Percentiles rank a stretch among this genome's conserved stretches.
Conservation (phyloP, 2,797 vertebrate species). For the Cirrhinus mrigala region DNA sequence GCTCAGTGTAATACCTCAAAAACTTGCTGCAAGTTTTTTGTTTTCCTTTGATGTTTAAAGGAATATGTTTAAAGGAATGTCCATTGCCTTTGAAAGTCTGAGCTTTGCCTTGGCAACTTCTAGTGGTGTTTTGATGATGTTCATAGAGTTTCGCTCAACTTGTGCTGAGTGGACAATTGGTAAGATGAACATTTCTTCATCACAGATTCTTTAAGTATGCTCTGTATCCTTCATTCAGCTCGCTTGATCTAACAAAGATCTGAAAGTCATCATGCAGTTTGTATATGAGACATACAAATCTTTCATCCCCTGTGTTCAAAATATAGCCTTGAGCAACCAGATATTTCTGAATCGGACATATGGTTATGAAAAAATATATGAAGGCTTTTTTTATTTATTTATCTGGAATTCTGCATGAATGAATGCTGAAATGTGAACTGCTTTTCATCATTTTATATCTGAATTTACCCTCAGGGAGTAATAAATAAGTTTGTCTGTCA, state of each 20-base stretch:
- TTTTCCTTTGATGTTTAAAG: slow-evolving; percentile 9
- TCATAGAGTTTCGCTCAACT: slow-evolving; percentile 18
- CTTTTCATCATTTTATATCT: slow-evolving; percentile 31
- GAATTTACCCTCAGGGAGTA: slow-evolving; percentile 19
- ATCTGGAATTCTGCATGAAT: slow-evolving; percentile 45
- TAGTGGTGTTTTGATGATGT: slow-evolving; percentile 16
- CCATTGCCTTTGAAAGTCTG: slow-evolving; percentile 11
- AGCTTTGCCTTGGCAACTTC: not conserved
- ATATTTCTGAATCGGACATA: slow-evolving; percentile 23
- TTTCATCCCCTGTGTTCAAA: slow-evolving; percentile 11
- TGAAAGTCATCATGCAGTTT: slow-evolving; percentile 37
- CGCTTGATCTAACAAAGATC: slow-evolving; percentile 11
- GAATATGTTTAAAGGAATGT: not conserved
- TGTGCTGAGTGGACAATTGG: slow-evolving; percentile 17
- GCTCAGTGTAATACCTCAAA: not conserved
- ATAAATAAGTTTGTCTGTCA: slow-evolving; percentile 37
- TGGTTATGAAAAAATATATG: slow-evolving; percentile 29
- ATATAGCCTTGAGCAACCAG: slow-evolving; percentile 28
- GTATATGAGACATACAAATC: slow-evolving; percentile 24
- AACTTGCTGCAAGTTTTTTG: slow-evolving; percentile 11
- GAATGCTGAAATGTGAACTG: slow-evolving; percentile 16
- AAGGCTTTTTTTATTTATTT: slow-evolving; percentile 29
- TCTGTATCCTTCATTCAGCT: not conserved
- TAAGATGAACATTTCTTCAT: not conserved
- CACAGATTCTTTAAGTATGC: slow-evolving; percentile 24